Conservation (phyloP, 2,888 invertebrate species). For the Dynastes grantii region DNA sequence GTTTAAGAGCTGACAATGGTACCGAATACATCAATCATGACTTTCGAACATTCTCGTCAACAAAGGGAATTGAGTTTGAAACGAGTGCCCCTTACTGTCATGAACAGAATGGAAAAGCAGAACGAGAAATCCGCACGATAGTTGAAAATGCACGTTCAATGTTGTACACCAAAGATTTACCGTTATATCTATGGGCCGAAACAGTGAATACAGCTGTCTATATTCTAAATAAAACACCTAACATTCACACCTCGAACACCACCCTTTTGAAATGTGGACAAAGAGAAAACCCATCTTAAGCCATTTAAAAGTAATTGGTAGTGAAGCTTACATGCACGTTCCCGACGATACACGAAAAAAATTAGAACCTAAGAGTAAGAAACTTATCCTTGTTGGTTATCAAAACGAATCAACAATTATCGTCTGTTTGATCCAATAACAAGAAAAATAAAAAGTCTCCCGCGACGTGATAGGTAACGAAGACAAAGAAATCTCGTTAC, state of each 20-base stretch:
- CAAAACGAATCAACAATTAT: slow-evolving; percentile 52
- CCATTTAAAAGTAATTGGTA: too few species aligned
- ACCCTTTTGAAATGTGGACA: too few species aligned
- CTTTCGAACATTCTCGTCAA: too few species aligned
- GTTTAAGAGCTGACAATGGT: slow-evolving; percentile 54
- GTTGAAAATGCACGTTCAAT: slow-evolving; percentile 63
- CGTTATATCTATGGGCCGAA: slow-evolving; percentile 64
- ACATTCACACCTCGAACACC: too few species aligned
- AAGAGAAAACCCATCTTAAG: too few species aligned
- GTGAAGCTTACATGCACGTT: slow-evolving; percentile 23
- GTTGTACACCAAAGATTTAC: slow-evolving; percentile 59
- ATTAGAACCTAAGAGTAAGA: slow-evolving; percentile 38
- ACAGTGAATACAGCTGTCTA: slow-evolving; percentile 52
- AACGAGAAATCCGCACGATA: slow-evolving; percentile 63
- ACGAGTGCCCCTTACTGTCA: too few species aligned
- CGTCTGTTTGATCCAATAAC: slow-evolving; percentile 53
- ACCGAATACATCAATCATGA: not conserved
- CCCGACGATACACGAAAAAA: slow-evolving; percentile 44
- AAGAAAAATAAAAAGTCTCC: too few species aligned
- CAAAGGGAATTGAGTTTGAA: too few species aligned
- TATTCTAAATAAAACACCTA: too few species aligned
- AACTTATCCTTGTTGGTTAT: slow-evolving; percentile 45
- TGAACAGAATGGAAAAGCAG: slow-evolving; percentile 62
- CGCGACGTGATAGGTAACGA: too few species aligned
- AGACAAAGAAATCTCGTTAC: too few species aligned